Evolutionary conservation across 2,888 invertebrate genomes (phyloP), one percentile per base, ranked within the genome.

Genomic region (Ferrisia virgata): DNA sequence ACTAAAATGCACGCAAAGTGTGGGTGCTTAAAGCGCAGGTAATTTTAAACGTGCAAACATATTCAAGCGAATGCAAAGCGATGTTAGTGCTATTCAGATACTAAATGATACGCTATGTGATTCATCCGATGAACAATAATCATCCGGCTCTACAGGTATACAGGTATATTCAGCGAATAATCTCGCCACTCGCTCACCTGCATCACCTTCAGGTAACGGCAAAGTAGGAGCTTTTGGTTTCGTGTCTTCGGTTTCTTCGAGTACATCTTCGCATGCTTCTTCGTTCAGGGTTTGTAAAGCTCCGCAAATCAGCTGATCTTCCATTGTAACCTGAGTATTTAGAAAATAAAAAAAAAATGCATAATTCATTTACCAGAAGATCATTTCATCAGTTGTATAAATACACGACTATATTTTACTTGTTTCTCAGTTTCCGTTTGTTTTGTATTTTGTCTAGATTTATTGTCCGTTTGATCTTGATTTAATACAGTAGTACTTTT

Each of bases 221-320:
- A 79, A 78, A 18, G 13, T 53, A 18, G 84, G 36, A 13, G 43
- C 79, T 40, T 58, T 22, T 22, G 79, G 53, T 80, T 84, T 79
- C 9, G 58, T 40, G 82, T 89, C 89, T 79, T 87, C 88, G 0
- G 89, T 89, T 87, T 90, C 94, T 88, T 95, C 94, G 86, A 95
- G 89, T 69, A 96, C 95, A 90, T 97, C 96, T 90, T 97, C 96
- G 89, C 94, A 93, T 8, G 96, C 96, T 89, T 96, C 96, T 90
- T 97, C 96, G 89, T 96, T 97, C 40, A 97, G 90, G 0, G 96
- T 96, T 89, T 96, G 96, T 85, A 97, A 90, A 1, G 96, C 96
- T 85, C 96, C 96, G 89, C 96, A 96, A 86, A 97, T 96, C 95
- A 96, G 96, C 89, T 96, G 96, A 88, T 97, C 96, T 89, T 97